Evolutionary conservation across 2,797 vertebrate genomes (phyloP).

Genomic region (Holocentrus rufus): DNA sequence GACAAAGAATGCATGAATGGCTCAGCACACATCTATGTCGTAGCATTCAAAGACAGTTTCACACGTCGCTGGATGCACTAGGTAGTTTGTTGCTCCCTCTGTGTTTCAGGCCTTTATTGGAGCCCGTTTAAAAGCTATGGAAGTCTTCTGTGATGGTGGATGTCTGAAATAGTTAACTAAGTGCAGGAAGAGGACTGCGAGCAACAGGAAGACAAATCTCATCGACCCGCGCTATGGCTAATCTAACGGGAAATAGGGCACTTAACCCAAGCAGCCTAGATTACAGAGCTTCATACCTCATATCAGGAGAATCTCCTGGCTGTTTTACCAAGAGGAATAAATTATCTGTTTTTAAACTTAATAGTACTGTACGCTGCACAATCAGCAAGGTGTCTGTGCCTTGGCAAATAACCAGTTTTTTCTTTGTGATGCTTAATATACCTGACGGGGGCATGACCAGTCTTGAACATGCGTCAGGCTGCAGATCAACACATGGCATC

Average conservation of each 20-base stretch:
- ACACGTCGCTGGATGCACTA: neutral
- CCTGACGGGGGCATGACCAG: slow-evolving; percentile 22
- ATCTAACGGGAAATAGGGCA: slow-evolving; percentile 15
- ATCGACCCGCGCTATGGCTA: slow-evolving; percentile 38
- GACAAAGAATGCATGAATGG: slow-evolving; percentile 54
- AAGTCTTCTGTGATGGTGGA: slow-evolving; percentile 27
- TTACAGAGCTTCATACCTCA: neutral
- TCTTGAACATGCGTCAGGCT: slow-evolving; percentile 31
- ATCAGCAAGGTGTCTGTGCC: neutral
- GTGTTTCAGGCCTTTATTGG: neutral
- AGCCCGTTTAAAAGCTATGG: slow-evolving; percentile 12
- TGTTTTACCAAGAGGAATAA: neutral
- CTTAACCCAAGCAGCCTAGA: slow-evolving; percentile 6
- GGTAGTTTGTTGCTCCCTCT: slow-evolving; percentile 9
- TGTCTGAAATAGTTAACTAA: slow-evolving; percentile 49
- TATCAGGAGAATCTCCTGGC: neutral
- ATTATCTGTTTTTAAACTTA: neutral
- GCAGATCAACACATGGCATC: neutral
- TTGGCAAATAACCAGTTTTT: neutral
- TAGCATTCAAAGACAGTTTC: slow-evolving; percentile 17
- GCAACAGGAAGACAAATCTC: slow-evolving; percentile 52
- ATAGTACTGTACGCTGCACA: neutral
- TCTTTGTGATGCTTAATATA: neutral
- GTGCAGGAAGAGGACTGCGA: slow-evolving; percentile 4
- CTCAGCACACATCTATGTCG: slow-evolving; percentile 33